These are phyloP conservation scores for Dendrocincla tyrannina DNA, from an alignment of 2,797 vertebrate species.

Conservation along the genomic window DNA sequence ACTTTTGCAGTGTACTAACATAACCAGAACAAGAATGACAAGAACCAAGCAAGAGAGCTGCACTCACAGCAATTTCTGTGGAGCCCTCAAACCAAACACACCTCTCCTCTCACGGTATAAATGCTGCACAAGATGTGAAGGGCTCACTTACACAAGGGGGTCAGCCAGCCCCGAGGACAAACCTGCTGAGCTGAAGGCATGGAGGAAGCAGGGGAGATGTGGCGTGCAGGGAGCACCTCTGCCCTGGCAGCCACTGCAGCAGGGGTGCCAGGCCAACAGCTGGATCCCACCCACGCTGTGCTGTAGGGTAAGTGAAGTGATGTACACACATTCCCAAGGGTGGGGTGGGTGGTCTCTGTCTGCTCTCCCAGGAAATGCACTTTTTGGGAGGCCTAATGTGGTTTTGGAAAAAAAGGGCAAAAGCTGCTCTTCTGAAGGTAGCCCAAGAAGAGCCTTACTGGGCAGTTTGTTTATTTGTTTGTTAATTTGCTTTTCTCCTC, in stretches of 20 bases:
- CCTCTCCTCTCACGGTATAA: background rate
- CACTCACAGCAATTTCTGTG: background rate
- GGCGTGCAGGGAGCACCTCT: fast-evolving
- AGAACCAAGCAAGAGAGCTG: constrained; percentile 31
- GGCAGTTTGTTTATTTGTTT: background rate
- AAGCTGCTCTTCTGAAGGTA: background rate
- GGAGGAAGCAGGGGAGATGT: background rate
- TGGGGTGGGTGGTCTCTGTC: background rate
- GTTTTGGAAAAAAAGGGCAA: background rate
- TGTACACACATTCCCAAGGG: background rate
- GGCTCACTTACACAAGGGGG: background rate
- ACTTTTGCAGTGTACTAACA: constrained; percentile 64
- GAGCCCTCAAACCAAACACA: background rate
- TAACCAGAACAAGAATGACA: constrained; percentile 68
- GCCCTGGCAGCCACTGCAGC: background rate
- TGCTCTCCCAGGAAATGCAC: background rate
- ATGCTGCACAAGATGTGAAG: background rate
- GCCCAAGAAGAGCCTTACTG: background rate
- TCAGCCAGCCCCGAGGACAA: background rate
- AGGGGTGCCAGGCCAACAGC: background rate
- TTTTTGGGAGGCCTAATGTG: background rate
- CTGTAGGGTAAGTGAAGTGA: background rate
- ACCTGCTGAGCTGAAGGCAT: background rate
- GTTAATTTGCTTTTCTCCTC: background rate
- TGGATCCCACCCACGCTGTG: background rate